A percentile compares a stretch with the other conserved stretches of the same genome.
Evolutionary conservation across 2,888 invertebrate species (phyloP).

Genomic region (Trachelus troglodyta): DNA sequence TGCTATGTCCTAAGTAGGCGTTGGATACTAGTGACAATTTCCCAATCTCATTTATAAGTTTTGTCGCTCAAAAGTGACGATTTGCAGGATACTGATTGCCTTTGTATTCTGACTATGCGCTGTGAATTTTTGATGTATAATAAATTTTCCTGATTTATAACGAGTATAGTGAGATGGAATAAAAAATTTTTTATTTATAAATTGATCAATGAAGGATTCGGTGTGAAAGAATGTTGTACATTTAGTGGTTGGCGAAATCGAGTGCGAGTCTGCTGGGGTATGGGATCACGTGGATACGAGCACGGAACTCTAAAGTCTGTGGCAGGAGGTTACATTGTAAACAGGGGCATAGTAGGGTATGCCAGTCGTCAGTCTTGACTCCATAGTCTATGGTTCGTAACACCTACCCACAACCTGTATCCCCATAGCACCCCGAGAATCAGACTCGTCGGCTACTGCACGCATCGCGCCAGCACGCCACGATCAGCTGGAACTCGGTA

Average conservation of each 20-base stretch:
- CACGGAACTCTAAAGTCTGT: constrained; percentile 11
- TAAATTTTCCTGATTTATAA: no score
- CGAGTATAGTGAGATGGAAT: no score
- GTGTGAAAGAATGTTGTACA: not conserved
- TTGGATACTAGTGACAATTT: not conserved
- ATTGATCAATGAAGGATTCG: not conserved
- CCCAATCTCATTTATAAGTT: not conserved
- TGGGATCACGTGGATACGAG: constrained; percentile 18
- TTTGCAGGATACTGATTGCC: not conserved
- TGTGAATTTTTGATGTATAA: not conserved
- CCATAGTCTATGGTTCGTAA: not conserved
- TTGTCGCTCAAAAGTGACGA: not conserved
- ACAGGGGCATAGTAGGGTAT: constrained; percentile 7
- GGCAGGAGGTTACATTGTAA: constrained; percentile 7
- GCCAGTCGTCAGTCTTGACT: not conserved
- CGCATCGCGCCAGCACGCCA: constrained; percentile 40
- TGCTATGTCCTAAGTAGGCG: not conserved
- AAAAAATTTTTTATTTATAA: not conserved
- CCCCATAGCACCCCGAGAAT: not conserved
- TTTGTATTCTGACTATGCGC: not conserved
- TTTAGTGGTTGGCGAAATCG: not conserved
- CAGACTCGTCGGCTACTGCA: constrained; percentile 1
- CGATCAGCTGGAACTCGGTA: constrained; percentile 51
- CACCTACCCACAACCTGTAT: not conserved
- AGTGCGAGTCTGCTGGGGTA: not conserved